phyloP scores from a whole-genome alignment of 1,140 invertebrate genomes.

The Diorhabda elongata region DNA sequence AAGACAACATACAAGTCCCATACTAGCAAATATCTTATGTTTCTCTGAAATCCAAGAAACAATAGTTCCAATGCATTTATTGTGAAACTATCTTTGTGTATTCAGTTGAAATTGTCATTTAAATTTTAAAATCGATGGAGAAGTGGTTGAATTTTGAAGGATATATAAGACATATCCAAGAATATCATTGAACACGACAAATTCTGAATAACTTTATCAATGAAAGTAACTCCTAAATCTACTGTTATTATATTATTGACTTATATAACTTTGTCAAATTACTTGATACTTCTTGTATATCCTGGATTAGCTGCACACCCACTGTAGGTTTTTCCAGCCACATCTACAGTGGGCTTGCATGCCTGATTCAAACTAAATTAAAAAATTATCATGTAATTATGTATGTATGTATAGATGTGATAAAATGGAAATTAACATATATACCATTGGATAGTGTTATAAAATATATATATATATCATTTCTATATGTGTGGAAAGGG shows the following conservation, averaged over 20 bases:
- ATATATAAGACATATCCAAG: background rate
- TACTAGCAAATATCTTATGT: background rate
- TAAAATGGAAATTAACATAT: conserved; percentile 29
- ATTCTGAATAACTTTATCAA: no score
- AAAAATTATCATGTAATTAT: conserved; percentile 35
- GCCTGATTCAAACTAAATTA: conserved; percentile 22
- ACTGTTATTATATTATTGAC: no score
- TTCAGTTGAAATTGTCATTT: background rate
- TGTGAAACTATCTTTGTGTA: background rate
- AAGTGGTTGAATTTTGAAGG: conserved; percentile 5
- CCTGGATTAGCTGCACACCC: conserved; percentile 37
- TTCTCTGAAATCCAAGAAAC: background rate
- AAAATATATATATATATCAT: conserved; percentile 32
- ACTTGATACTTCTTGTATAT: conserved; percentile 6
- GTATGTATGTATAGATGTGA: conserved; percentile 41
- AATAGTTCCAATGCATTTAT: background rate
- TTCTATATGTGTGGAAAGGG: conserved; percentile 46
- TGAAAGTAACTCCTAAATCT: no score
- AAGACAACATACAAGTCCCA: background rate
- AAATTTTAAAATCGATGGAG: background rate
- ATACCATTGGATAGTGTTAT: conserved; percentile 17
- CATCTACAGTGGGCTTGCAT: conserved; percentile 43
- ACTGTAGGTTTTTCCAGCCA: conserved; percentile 48
- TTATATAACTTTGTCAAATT: no score
- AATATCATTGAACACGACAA: no score